Percentiles rank a stretch among this genome's conserved stretches.
These are phyloP conservation scores for Promerops cafer DNA, from an alignment of 2,113 vertebrate genomes.

Conservation along the genomic window DNA sequence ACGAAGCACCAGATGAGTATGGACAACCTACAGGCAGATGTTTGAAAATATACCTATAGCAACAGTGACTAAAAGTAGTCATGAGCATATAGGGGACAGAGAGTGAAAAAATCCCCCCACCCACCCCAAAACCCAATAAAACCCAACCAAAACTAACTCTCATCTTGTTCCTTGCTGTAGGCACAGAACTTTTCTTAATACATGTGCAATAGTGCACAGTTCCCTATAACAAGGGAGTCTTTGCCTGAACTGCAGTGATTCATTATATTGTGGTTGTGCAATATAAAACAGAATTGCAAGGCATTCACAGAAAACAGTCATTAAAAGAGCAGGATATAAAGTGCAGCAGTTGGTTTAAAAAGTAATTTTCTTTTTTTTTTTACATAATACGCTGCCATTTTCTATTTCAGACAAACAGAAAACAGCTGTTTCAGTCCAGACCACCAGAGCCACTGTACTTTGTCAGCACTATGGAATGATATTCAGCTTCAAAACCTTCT, in stretches of 20 bases:
- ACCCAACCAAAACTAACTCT: neutral
- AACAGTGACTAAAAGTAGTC: neutral
- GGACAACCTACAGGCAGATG: neutral
- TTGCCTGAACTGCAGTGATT: fast-evolving
- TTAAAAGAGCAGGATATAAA: neutral
- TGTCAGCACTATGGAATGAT: neutral
- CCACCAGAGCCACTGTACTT: neutral
- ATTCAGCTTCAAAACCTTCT: neutral
- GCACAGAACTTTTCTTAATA: neutral
- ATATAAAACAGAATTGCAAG: neutral
- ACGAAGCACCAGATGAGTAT: neutral
- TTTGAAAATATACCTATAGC: neutral
- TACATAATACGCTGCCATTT: neutral
- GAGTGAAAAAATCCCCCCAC: neutral
- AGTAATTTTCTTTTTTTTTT: neutral
- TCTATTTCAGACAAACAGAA: neutral
- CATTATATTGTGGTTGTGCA: neutral
- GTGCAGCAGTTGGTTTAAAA: neutral
- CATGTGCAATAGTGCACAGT: fast-evolving
- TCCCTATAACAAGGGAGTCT: neutral
- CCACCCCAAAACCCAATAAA: neutral
- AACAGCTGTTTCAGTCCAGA: conserved; percentile 4
- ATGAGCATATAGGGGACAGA: neutral
- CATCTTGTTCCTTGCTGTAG: neutral
- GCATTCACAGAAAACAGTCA: neutral